A percentile compares a stretch with the other conserved stretches of the same genome.
phyloP scores from a whole-genome alignment of 2,113 vertebrate species.

The Corythoichthys haematopterus region DNA sequence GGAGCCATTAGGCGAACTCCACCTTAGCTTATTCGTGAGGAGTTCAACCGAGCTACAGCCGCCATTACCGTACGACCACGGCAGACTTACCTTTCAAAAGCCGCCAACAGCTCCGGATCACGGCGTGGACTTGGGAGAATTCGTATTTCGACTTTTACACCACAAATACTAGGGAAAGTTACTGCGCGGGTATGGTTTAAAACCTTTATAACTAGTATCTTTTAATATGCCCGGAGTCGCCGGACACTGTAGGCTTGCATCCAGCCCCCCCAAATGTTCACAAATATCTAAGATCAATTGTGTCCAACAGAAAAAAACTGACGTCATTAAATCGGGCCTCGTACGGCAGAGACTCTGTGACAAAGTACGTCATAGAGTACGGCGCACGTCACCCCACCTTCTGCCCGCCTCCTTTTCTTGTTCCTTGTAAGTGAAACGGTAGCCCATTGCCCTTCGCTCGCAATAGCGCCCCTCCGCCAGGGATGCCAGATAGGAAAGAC shows the following conservation, averaged over 20 bases:
- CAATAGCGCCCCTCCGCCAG: not conserved
- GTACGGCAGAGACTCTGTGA: conserved; percentile 10
- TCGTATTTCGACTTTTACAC: conserved; percentile 31
- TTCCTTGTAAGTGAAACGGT: not conserved
- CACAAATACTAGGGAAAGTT: conserved; percentile 35
- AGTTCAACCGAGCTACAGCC: conserved; percentile 58
- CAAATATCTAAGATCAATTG: conserved; percentile 8
- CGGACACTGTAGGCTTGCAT: conserved; percentile 1
- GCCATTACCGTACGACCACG: conserved; percentile 56
- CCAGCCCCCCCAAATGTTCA: conserved; percentile 5
- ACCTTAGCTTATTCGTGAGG: conserved; percentile 70
- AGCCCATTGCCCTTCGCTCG: not conserved
- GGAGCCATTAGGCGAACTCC: conserved; percentile 73
- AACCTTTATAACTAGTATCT: conserved; percentile 20
- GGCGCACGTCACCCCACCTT: conserved; percentile 2
- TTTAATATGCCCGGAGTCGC: conserved; percentile 40
- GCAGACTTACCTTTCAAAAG: conserved; percentile 61
- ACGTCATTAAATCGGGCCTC: conserved; percentile 8
- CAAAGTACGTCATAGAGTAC: conserved; percentile 12
- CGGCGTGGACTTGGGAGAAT: conserved; percentile 37
- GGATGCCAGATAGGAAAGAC: too few relatives aligned
- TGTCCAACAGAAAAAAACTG: conserved; percentile 6
- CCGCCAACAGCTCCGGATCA: conserved; percentile 40
- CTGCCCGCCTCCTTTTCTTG: conserved; percentile 6
- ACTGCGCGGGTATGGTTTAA: conserved; percentile 51